Base-by-base conservation (phyloP, 2,797 vertebrate genomes). In the Linurgus olivaceus region DNA sequence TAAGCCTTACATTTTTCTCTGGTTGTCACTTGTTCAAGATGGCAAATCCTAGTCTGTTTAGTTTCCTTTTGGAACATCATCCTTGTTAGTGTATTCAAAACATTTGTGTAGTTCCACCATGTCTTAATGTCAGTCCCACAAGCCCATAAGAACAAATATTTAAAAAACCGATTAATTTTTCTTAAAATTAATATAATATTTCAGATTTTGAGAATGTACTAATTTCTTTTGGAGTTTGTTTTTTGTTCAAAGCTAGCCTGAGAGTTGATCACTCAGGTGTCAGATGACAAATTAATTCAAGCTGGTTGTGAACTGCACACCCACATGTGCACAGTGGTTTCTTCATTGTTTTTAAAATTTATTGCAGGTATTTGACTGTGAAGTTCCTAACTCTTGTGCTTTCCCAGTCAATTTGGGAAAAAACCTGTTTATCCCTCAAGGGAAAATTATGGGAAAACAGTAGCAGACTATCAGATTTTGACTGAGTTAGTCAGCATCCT, bases 371-470 rank as follows among this genome's bases (percentile, higher is more conserved):
- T 86, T 77, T 92, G 63, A 38, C 77, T 75, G 51, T 23, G 61
- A 86, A 92, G 76, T 84, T 81, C n/a, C 62, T 70, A 84, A 62
- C 26, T 55, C 62, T 72, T 84, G 37, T 57, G 31, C 52, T 95
- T 97, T 96, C 95, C 92, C 93, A 95, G 90, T 95, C 95, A 96
- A 35, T 94, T 84, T 90, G 17, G 59, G 63, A 35, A 88, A 59
- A 88, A 88, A 88, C 73, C 52, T 96, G 92, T 94, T 94, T 96
- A 95, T 87, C 77, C 93, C 92, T 97, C 90, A 82, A 92, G 95
- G 92, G 86, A 96, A 96, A 96, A 93, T 79, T 33, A 85, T 76
- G 86, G 59, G 80, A 90, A 94, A 88, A 71, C 71, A 47, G 38
- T 85, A 85, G 62, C 76, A 90, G 74, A 42, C 48, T 88, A 93